These are phyloP conservation scores for Tapirus indicus DNA, from an alignment of 2,797 vertebrate species.

Conservation along the genomic window DNA sequence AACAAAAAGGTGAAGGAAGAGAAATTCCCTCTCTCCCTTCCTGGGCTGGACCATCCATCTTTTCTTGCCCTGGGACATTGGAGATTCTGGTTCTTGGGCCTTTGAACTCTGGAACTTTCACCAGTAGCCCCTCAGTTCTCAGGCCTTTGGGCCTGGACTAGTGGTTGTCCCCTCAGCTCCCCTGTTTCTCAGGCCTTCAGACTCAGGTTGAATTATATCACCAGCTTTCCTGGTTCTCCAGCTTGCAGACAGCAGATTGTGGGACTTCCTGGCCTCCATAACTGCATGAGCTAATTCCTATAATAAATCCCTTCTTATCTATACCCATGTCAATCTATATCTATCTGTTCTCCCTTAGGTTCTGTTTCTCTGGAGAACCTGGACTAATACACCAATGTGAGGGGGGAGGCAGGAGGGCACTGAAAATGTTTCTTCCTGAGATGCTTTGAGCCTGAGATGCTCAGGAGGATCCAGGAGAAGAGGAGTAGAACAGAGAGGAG, in stretches of 20 bases:
- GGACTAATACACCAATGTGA: background rate
- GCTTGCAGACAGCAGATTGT: background rate
- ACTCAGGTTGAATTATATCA: background rate
- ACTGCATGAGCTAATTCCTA: background rate
- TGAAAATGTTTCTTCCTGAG: background rate
- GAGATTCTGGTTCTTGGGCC: background rate
- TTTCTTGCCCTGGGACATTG: background rate
- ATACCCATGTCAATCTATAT: background rate
- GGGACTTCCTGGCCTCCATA: background rate
- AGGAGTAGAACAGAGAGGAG: background rate
- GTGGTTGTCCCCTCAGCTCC: background rate
- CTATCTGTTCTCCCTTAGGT: background rate
- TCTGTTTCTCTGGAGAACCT: background rate
- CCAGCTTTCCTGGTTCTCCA: background rate
- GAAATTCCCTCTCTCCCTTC: background rate
- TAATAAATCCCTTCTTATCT: background rate
- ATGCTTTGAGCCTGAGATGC: background rate
- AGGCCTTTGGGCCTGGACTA: background rate
- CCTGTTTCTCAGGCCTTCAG: background rate
- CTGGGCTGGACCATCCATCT: background rate
- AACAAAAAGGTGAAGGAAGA: background rate
- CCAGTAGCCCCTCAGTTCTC: background rate
- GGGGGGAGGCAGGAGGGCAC: background rate
- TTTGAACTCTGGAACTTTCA: background rate
- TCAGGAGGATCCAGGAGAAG: background rate